phyloP scores from a whole-genome alignment of 2,797 vertebrate species.

The Pteropus rufus region DNA sequence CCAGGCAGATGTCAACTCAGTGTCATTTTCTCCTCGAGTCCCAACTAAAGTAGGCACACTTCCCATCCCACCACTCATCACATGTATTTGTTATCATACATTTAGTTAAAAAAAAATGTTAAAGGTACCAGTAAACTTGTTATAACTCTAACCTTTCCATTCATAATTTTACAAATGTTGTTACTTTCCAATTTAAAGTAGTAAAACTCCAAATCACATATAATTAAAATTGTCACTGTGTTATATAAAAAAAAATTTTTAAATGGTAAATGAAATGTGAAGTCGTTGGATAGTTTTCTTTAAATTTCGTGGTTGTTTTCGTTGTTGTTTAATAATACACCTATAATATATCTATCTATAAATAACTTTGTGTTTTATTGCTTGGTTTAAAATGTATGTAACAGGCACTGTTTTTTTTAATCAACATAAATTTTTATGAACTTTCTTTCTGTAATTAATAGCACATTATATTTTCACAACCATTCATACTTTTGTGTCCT shows the following conservation, averaged over 20 bases:
- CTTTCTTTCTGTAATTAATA: not conserved
- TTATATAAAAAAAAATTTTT: not conserved
- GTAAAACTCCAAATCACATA: not conserved
- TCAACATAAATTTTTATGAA: not conserved
- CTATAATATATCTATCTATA: not conserved
- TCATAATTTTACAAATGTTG: not conserved
- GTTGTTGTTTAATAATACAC: not conserved
- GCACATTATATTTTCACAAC: not conserved
- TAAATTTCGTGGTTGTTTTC: not conserved
- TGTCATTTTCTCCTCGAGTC: not conserved
- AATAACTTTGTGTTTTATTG: not conserved
- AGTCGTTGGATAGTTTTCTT: not conserved
- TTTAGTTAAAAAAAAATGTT: not conserved
- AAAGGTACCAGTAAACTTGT: not conserved
- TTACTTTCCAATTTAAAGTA: not conserved
- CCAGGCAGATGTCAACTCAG: not conserved
- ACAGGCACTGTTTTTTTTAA: not conserved
- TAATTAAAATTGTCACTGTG: not conserved
- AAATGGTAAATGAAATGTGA: not conserved
- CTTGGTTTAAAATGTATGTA: not conserved
- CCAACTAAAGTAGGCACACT: not conserved
- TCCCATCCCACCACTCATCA: not conserved
- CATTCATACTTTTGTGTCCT: not conserved
- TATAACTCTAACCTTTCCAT: not conserved
- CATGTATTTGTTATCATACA: not conserved